Evolutionary conservation across 2,888 invertebrate genomes (phyloP).

Genomic region (Troides aeacus): DNA sequence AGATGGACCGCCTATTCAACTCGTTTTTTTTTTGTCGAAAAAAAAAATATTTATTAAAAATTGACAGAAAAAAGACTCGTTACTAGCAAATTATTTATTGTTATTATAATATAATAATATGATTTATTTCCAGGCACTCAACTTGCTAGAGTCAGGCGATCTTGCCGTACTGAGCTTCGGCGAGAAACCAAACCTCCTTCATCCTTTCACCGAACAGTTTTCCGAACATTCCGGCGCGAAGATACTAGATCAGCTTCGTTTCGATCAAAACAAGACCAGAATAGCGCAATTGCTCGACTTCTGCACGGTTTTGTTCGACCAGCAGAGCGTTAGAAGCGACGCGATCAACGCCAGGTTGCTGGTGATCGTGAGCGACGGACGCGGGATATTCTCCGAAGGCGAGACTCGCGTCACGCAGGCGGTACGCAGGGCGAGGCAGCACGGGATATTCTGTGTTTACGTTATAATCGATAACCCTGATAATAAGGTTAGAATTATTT

Average conservation of each 20-base stretch:
- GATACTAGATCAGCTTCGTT: conserved; percentile 89
- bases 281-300: conserved; percentile 91
- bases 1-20: too few species aligned
- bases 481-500: conserved; percentile 83
- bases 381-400: conserved; percentile 95
- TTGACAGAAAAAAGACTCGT: background rate
- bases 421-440: conserved; percentile 88
- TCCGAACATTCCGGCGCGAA: conserved; percentile 92
- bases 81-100: too few species aligned
- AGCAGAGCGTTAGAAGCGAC: conserved; percentile 71
- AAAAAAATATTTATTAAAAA: too few species aligned
- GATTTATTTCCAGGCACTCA: conserved; percentile 83
- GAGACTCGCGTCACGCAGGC: conserved; percentile 86
- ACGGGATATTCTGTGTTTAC: conserved; percentile 95
- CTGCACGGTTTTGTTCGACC: conserved; percentile 81
- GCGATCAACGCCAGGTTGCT: conserved; percentile 89
- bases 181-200: conserved; percentile 90
- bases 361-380: conserved; percentile 96
- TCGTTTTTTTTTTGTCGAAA: too few species aligned
- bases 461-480: conserved; percentile 96
- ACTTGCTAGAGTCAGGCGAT: conserved; percentile 95
- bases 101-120: background rate
- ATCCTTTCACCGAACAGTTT: conserved; percentile 92
- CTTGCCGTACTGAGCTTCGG: conserved; percentile 96
- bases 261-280: conserved; percentile 93